A percentile compares a stretch with the other conserved stretches of the same genome.
Evolutionary conservation across 2,888 invertebrate genomes (phyloP).

Genomic region (Bugulina stolonifera): DNA sequence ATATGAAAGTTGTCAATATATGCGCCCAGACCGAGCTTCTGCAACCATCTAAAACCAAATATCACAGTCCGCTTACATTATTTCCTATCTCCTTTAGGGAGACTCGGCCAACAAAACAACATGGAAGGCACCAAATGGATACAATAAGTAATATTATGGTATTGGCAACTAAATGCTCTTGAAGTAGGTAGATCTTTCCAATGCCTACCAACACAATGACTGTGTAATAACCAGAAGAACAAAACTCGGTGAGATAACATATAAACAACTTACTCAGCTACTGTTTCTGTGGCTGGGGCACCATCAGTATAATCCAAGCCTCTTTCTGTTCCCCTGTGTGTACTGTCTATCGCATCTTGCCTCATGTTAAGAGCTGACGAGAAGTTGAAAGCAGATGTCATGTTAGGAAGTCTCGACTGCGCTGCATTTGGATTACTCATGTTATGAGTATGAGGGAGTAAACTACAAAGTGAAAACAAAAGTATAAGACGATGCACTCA

Average conservation of each 20-base stretch:
- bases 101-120: too few species aligned
- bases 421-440: too few species aligned
- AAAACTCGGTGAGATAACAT: too few species aligned
- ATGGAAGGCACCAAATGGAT: too few species aligned
- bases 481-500: slow-evolving; percentile 3
- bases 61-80: too few species aligned
- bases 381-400: slow-evolving; percentile 22
- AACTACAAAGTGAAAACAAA: slow-evolving; percentile 8
- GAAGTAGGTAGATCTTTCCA: too few species aligned
- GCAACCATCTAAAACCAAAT: slow-evolving; percentile 39
- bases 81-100: too few species aligned
- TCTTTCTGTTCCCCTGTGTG: background rate
- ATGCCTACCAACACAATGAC: too few species aligned
- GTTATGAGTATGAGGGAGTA: background rate
- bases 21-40: slow-evolving; percentile 39
- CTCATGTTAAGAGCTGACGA: slow-evolving; percentile 12
- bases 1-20: slow-evolving; percentile 48
- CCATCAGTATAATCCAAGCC: background rate
- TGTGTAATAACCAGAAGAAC: too few species aligned
- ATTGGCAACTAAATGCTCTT: too few species aligned
- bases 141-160: too few species aligned
- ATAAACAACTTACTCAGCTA: slow-evolving; percentile 14
- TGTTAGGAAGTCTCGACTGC: background rate
- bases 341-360: slow-evolving; percentile 17
- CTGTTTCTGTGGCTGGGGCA: background rate